Conservation (phyloP, 1,140 invertebrate genomes). For the Acromyrmex heyeri region DNA sequence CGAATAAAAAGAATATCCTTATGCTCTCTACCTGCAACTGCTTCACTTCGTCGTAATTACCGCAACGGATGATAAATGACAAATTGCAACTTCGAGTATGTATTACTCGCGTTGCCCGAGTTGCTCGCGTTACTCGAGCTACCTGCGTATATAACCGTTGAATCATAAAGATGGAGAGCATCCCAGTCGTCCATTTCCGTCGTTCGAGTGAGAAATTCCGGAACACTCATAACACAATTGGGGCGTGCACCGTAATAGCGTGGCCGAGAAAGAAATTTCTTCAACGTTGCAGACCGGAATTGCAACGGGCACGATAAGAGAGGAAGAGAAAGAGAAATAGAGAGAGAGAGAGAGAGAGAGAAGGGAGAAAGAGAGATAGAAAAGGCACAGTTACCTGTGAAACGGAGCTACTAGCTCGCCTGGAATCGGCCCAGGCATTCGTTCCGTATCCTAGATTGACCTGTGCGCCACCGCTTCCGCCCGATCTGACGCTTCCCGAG, state of each 20-base stretch:
- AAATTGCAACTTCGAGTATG: conserved; percentile 17
- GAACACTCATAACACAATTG: conserved; percentile 22
- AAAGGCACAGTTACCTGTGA: conserved; percentile 88
- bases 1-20: not conserved
- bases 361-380: not conserved
- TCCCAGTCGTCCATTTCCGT: conserved; percentile 12
- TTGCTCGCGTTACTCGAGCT: not conserved
- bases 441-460: conserved; percentile 86
- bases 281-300: conserved; percentile 4
- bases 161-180: not conserved
- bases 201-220: not conserved
- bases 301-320: not conserved
- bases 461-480: conserved; percentile 80
- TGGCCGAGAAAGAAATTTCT: conserved; percentile 29
- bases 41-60: conserved; percentile 12
- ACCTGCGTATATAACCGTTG: not conserved
- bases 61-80: conserved; percentile 46
- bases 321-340: too few relatives aligned
- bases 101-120: too few relatives aligned
- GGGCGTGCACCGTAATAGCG: conserved; percentile 8
- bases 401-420: conserved; percentile 91
- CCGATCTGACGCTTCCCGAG: conserved; percentile 84
- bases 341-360: not conserved
- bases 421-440: conserved; percentile 88
- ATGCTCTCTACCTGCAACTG: not conserved